Evolutionary conservation across 2,113 vertebrate species (phyloP).

Genomic region (Collichthys lucidus): DNA sequence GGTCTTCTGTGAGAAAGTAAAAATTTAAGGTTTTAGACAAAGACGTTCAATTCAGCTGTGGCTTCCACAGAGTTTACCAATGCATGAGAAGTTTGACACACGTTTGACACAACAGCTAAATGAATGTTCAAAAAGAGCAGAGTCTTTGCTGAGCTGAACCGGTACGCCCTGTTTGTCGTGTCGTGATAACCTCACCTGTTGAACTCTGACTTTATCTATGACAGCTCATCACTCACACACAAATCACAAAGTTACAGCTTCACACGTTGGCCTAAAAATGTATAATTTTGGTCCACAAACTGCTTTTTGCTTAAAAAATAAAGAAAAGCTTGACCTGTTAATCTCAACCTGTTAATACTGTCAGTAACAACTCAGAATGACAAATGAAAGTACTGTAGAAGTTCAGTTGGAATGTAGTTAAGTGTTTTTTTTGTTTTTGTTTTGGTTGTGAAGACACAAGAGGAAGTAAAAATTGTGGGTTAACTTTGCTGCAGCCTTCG

Average conservation of each 20-base stretch:
- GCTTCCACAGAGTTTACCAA: background rate
- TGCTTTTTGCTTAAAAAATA: background rate
- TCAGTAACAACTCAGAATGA: constrained; percentile 34
- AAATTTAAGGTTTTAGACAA: constrained; percentile 13
- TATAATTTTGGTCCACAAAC: constrained; percentile 61
- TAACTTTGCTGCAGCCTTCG: constrained; percentile 27
- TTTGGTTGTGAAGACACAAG: constrained; percentile 57
- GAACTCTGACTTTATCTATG: constrained; percentile 12
- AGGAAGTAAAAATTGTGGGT: constrained; percentile 46
- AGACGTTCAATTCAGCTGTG: background rate
- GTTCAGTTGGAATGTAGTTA: constrained; percentile 74
- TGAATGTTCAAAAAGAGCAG: constrained; percentile 13
- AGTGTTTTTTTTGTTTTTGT: constrained; percentile 23
- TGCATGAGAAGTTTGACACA: background rate
- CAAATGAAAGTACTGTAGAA: constrained; percentile 20
- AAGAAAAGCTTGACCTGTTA: constrained; percentile 18
- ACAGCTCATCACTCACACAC: constrained; percentile 50
- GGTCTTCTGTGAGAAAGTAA: constrained; percentile 2
- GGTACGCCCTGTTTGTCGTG: background rate
- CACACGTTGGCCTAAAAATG: constrained; percentile 19
- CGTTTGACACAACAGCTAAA: constrained; percentile 12
- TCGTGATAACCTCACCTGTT: background rate
- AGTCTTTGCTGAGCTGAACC: background rate
- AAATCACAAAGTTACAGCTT: constrained; percentile 28
- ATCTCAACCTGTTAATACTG: constrained; percentile 46